Conservation (phyloP, 2,113 vertebrate species). For the Piprites chloris region DNA sequence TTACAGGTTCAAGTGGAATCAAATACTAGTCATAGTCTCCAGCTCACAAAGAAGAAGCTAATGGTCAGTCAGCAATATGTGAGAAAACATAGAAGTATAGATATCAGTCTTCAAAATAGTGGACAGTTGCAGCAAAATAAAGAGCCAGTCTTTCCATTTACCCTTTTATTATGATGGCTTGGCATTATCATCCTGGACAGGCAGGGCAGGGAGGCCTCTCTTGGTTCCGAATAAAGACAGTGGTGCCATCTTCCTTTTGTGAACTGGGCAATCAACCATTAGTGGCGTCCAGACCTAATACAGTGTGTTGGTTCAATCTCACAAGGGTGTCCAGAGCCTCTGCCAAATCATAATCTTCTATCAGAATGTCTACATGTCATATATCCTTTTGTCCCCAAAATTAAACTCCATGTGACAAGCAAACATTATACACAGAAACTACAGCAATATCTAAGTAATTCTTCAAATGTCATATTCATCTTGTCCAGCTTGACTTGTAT, state of each 20-base stretch:
- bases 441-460: background rate
- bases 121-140: background rate
- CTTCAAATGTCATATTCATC: background rate
- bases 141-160: background rate
- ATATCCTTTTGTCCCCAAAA: background rate
- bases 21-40: background rate
- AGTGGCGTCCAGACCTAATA: background rate
- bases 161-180: background rate
- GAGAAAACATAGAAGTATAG: background rate
- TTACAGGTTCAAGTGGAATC: background rate
- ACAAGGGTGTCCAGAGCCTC: background rate
- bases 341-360: background rate
- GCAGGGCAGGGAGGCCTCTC: background rate
- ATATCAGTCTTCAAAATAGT: background rate
- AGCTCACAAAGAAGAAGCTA: background rate
- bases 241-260: background rate
- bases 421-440: background rate
- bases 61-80: background rate
- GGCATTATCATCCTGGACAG: background rate
- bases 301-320: background rate
- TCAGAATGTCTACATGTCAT: background rate
- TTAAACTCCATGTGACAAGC: background rate
- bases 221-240: background rate
- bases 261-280: background rate
- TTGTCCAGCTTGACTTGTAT: accelerated